These are phyloP conservation scores for Microctonus aethiopoides DNA, from an alignment of 2,888 invertebrate genomes.

Conservation along the genomic window DNA sequence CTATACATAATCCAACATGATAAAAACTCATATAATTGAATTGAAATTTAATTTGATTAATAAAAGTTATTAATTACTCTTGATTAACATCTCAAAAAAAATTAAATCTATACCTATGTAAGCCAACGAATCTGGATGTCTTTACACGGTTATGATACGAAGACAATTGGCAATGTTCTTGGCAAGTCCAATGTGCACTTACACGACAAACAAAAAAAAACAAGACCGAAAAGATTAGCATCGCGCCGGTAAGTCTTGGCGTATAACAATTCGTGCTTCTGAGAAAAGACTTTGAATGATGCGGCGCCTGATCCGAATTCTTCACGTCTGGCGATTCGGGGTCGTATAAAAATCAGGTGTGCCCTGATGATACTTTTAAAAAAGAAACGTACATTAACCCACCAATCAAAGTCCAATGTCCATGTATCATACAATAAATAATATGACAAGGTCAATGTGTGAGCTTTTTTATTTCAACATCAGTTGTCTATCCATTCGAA, in stretches of 20 bases:
- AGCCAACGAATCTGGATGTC: constrained; percentile 21
- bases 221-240: background rate
- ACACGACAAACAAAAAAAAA: background rate
- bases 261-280: constrained; percentile 15
- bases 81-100: background rate
- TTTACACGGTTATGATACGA: constrained; percentile 3
- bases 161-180: constrained; percentile 26
- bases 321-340: constrained; percentile 41
- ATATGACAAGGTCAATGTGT: background rate
- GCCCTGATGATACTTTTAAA: background rate
- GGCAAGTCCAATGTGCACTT: constrained; percentile 32
- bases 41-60: background rate
- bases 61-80: background rate
- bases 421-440: background rate
- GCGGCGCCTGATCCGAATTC: constrained; percentile 37
- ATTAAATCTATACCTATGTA: no score
- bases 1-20: background rate
- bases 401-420: background rate
- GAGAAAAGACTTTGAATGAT: constrained; percentile 22
- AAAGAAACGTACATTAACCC: background rate
- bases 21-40: background rate
- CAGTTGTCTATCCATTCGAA: background rate
- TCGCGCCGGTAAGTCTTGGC: constrained; percentile 9
- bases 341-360: constrained; percentile 1
- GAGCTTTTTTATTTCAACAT: background rate